Evolutionary conservation across 2,797 vertebrate species (phyloP), one percentile per base, ranked within the genome.

Genomic region (Phoebastria nigripes): DNA sequence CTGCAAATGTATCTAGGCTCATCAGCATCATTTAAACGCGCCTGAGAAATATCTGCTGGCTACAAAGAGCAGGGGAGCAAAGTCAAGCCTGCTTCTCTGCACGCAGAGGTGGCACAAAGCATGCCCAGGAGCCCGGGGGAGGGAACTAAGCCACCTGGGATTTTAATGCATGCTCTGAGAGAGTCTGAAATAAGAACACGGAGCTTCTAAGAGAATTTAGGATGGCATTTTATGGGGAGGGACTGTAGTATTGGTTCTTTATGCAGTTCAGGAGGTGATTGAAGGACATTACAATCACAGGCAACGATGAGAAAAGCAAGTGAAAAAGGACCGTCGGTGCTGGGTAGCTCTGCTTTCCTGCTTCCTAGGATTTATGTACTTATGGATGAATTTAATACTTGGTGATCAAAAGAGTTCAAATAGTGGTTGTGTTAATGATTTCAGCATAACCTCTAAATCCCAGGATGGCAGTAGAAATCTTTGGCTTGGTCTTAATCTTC

Each of bases 341-440:
- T 33, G 67, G 37, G 51, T 56, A 77, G 82, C 66, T 91, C 79
- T 88, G 84, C 92, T 55, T 58, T 93, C 89, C 93, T 35, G 61
- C 83, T 90, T 78, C 89, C 90, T 28, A 74, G 67, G 95, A 97
- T 97, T 97, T 97, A 97, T 97, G 93, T 91, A 92, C 90, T 96
- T 96, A 94, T 0, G 28, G 93, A 93, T 91, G 92, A 96, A 91
- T 96, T 96, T 94, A 96, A 97, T 94, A 95, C 92, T 85, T 82
- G 44, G 83, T 92, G 93, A 96, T 96, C 96, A 97, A 95, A 97
- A 97, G 88, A 87, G 91, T 96, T 96, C 94, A 96, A 94, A 94
- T 69, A 78, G 92, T 83, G 76, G 95, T 88, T 95, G 79, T 94
- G 94, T 96, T 97, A 97, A 97, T 96, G 95, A 97, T 94, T 97